A percentile compares a stretch with the other conserved stretches of the same genome.
These are phyloP conservation scores for Parnassius mnemosyne DNA, from an alignment of 2,888 invertebrate species.

Conservation along the genomic window DNA sequence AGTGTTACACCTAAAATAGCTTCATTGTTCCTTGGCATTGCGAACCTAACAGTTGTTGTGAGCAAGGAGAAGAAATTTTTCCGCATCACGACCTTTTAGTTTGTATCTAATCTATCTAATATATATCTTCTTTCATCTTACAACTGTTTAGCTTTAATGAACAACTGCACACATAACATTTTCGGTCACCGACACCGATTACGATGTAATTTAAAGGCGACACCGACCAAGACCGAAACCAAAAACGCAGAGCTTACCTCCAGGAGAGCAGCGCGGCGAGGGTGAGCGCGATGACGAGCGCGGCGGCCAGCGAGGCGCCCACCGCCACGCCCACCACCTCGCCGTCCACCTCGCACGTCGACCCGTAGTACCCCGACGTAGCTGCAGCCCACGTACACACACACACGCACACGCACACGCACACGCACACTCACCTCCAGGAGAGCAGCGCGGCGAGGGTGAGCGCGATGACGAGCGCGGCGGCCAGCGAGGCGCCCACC, in stretches of 20 bases:
- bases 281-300: conserved; percentile 93
- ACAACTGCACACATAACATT: no score
- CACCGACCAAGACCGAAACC: no score
- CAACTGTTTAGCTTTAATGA: no score
- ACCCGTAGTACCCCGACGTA: conserved; percentile 95
- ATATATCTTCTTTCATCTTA: no score
- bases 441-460: conserved; percentile 92
- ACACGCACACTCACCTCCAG: conserved; percentile 87
- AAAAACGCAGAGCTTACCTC: conserved; percentile 81
- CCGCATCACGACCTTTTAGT: no score
- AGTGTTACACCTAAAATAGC: no score
- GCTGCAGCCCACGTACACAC: conserved; percentile 52
- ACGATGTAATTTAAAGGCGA: no score
- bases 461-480: conserved; percentile 92
- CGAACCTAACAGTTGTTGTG: no score
- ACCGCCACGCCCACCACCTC: conserved; percentile 95
- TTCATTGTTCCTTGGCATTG: no score
- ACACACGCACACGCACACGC: not conserved
- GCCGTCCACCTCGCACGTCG: conserved; percentile 94
- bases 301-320: conserved; percentile 93
- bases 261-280: conserved; percentile 93
- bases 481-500: conserved; percentile 93
- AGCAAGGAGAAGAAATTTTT: no score
- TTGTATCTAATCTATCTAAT: no score
- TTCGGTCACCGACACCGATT: no score